A percentile compares a stretch with the other conserved stretches of the same genome.
Conservation (phyloP, 2,888 invertebrate genomes). For the Koerneria pararmatus region DNA sequence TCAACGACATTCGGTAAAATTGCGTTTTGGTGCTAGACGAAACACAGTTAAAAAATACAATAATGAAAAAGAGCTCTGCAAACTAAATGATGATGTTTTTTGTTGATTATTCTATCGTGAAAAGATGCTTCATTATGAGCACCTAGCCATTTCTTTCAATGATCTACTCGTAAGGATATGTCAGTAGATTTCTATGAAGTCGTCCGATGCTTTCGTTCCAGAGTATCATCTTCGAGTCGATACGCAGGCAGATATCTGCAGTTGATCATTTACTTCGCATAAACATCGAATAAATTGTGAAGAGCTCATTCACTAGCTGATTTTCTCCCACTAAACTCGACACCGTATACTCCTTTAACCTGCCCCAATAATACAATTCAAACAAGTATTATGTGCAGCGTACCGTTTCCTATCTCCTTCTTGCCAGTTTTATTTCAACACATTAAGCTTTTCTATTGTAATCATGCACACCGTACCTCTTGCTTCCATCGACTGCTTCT, state of each 20-base stretch:
- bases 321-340: no score
- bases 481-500: constrained; percentile 62
- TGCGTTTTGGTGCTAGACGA: no score
- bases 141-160: not conserved
- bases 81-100: not conserved
- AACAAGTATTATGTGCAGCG: no score
- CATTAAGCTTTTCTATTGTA: not conserved
- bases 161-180: constrained; percentile 5
- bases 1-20: no score
- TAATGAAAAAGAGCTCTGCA: not conserved
- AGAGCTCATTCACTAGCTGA: no score
- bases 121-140: constrained; percentile 11
- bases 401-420: no score
- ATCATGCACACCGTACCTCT: not conserved
- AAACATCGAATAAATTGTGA: not conserved
- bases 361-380: no score
- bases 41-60: no score
- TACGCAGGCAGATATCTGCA: constrained; percentile 48
- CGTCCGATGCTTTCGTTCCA: constrained; percentile 28
- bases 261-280: not conserved
- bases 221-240: constrained; percentile 35
- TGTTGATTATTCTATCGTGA: not conserved
- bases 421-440: no score
- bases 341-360: no score
- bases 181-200: not conserved